Percentiles rank a stretch among this genome's conserved stretches.
Conservation (phyloP, 2,797 vertebrate species). For the Aulostomus chinensis region DNA sequence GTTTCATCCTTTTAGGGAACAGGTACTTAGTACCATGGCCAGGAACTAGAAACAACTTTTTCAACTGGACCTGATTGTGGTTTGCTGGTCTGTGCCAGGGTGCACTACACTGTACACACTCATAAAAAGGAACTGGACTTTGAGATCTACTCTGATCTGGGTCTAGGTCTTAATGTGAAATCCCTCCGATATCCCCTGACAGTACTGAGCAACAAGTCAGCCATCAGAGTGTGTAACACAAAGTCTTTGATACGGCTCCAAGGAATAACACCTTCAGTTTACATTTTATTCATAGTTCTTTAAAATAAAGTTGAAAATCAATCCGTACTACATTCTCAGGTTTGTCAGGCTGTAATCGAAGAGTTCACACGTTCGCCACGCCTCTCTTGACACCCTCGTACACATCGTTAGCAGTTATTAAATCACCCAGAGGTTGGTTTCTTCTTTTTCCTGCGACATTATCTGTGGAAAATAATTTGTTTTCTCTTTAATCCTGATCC, state of each 20-base stretch:
- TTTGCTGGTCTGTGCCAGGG: too few relatives aligned
- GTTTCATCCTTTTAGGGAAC: conserved; percentile 3
- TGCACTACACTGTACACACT: too few relatives aligned
- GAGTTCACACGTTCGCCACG: conserved; percentile 11
- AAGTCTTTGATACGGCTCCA: conserved; percentile 1
- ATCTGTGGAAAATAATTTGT: conserved; percentile 36
- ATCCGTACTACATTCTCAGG: conserved; percentile 10
- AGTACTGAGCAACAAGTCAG: conserved; percentile 10
- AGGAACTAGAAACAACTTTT: too few relatives aligned
- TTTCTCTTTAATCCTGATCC: conserved; percentile 15
- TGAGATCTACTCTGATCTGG: too few relatives aligned
- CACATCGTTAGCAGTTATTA: conserved; percentile 20
- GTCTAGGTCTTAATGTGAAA: too few relatives aligned
- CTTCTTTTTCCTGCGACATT: conserved; percentile 39
- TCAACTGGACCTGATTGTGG: too few relatives aligned
- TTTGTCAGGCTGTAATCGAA: conserved; percentile 26
- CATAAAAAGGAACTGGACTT: too few relatives aligned
- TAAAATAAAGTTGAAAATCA: conserved; percentile 26
- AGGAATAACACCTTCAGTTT: conserved; percentile 17
- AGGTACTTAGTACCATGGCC: too few relatives aligned
- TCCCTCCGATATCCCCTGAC: too few relatives aligned
- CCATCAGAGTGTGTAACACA: conserved; percentile 3
- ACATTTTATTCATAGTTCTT: conserved; percentile 14
- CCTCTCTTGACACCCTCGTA: conserved; percentile 1
- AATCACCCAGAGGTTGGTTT: conserved; percentile 37